A percentile compares a stretch with the other conserved stretches of the same genome.
Conservation (phyloP, 2,888 invertebrate genomes). For the Parelbella ahira region DNA sequence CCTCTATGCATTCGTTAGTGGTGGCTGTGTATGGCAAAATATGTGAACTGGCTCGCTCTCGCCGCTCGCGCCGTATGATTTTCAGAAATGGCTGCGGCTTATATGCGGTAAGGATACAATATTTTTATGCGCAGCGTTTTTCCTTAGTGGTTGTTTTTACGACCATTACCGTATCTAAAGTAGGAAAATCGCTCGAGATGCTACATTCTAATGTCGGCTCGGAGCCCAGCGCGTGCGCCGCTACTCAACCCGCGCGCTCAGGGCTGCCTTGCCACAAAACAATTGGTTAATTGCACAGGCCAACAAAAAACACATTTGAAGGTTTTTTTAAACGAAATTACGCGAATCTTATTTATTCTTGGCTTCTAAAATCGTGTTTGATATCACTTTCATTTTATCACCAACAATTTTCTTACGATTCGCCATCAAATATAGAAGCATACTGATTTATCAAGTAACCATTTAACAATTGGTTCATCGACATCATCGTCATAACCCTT, state of each 20-base stretch:
- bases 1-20: constrained; percentile 73
- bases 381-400: too few relatives aligned
- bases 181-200: constrained; percentile 76
- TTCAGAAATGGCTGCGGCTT: constrained; percentile 75
- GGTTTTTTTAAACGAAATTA: too few relatives aligned
- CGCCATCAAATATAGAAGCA: too few relatives aligned
- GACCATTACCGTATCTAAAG: constrained; percentile 74
- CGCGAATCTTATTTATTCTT: too few relatives aligned
- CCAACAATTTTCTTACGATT: too few relatives aligned
- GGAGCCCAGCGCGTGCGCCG: constrained; percentile 72
- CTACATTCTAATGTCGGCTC: constrained; percentile 75
- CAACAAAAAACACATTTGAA: too few relatives aligned
- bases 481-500: too few relatives aligned
- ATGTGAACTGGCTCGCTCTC: constrained; percentile 66
- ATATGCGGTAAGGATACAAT: constrained; percentile 75
- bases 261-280: constrained; percentile 41
- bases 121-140: constrained; percentile 76
- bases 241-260: constrained; percentile 46
- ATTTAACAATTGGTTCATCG: too few relatives aligned
- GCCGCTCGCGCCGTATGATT: constrained; percentile 76
- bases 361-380: too few relatives aligned
- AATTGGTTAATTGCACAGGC: background rate
- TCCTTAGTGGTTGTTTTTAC: constrained; percentile 69
- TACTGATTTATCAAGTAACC: too few relatives aligned
- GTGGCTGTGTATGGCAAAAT: constrained; percentile 72